A percentile compares a stretch with the other conserved stretches of the same genome.
Evolutionary conservation across 1,140 invertebrate species (phyloP).

Genomic region (Episyrphus balteatus): DNA sequence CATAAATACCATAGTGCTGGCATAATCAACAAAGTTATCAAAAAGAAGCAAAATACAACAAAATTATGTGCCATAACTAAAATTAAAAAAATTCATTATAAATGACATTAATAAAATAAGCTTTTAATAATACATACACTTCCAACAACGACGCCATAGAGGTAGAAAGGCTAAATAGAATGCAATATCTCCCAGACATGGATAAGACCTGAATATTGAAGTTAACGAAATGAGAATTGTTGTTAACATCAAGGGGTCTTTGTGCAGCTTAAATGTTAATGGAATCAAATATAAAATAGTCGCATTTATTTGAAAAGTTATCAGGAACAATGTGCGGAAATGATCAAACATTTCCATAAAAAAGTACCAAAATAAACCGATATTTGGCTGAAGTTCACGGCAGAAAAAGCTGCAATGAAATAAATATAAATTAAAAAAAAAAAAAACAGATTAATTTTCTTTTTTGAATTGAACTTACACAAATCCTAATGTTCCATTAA

Average conservation of each 20-base stretch:
- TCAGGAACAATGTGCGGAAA: slow-evolving; percentile 89
- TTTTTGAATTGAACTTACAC: slow-evolving; percentile 51
- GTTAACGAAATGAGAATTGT: slow-evolving; percentile 74
- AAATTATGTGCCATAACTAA: slow-evolving; percentile 89
- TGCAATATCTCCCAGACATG: slow-evolving; percentile 86
- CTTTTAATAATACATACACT: slow-evolving; percentile 52
- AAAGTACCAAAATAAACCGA: slow-evolving; percentile 99
- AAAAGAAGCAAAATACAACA: slow-evolving; percentile 77
- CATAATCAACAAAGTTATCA: slow-evolving; percentile 78
- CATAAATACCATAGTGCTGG: slow-evolving; percentile 96
- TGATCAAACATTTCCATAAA: slow-evolving; percentile 99
- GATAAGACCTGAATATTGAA: slow-evolving; percentile 94
- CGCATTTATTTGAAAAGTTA: slow-evolving; percentile 93
- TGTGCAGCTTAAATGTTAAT: slow-evolving; percentile 70
- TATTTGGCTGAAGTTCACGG: slow-evolving; percentile 91
- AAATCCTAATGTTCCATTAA: slow-evolving; percentile 71
- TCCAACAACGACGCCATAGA: slow-evolving; percentile 81
- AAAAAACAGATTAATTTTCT: neutral
- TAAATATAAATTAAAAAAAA: slow-evolving; percentile 10
- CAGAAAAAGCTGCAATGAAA: slow-evolving; percentile 58
- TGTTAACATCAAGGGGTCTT: slow-evolving; percentile 76
- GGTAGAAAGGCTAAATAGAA: slow-evolving; percentile 85
- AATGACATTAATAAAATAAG: neutral
- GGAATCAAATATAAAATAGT: slow-evolving; percentile 83
- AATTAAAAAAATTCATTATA: slow-evolving; percentile 16